A percentile compares a stretch with the other conserved stretches of the same genome.
These are phyloP conservation scores for Brachypteracias leptosomus DNA, from an alignment of 2,113 vertebrate species.

Conservation along the genomic window DNA sequence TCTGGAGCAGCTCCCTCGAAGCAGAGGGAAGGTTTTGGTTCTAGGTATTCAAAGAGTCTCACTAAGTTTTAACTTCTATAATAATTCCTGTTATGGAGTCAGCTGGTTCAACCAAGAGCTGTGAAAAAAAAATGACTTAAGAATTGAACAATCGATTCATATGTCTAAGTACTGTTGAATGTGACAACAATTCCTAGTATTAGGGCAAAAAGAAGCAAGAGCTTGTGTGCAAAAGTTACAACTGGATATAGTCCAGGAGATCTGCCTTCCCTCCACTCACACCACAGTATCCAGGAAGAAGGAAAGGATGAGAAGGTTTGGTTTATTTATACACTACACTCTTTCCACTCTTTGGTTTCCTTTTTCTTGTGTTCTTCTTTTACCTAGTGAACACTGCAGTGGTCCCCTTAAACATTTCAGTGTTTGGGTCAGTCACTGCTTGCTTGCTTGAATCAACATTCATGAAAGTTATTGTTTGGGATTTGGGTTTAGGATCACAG, in stretches of 20 bases:
- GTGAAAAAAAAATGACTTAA: not conserved
- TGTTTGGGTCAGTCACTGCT: not conserved
- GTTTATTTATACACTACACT: not conserved
- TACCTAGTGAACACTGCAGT: not conserved
- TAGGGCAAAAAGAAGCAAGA: not conserved
- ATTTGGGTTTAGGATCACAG: not conserved
- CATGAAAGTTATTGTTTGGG: not conserved
- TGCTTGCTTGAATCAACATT: not conserved
- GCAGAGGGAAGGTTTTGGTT: not conserved
- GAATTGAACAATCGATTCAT: not conserved
- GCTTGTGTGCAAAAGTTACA: not conserved
- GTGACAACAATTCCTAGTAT: not conserved
- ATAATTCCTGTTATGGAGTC: not conserved
- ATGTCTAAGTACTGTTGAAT: not conserved
- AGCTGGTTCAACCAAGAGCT: not conserved
- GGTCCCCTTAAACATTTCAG: not conserved
- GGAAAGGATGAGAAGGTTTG: not conserved
- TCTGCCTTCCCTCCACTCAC: not conserved
- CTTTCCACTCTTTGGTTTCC: not conserved
- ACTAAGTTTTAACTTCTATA: not conserved
- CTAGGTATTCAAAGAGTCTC: not conserved
- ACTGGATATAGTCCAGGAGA: not conserved
- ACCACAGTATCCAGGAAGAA: not conserved
- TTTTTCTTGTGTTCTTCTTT: not conserved
- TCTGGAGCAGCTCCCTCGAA: not conserved